Evolutionary conservation across 2,888 invertebrate genomes (phyloP).

Genomic region (Drosophila lutescens): DNA sequence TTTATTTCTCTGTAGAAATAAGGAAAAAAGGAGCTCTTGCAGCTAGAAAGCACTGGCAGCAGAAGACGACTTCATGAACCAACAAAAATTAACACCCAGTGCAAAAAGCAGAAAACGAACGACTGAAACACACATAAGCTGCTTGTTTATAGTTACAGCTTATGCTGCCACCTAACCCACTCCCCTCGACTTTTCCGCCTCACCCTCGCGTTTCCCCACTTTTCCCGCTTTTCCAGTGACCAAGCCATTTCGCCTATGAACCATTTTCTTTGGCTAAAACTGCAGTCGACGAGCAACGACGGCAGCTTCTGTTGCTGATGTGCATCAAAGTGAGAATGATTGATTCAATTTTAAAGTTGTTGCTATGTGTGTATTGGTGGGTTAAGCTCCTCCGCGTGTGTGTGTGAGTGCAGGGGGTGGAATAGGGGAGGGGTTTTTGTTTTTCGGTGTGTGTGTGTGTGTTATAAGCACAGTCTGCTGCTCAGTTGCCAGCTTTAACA

Average conservation of each 20-base stretch:
- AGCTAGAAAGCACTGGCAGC: conserved; percentile 27
- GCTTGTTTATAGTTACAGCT: conserved; percentile 80
- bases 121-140: conserved; percentile 69
- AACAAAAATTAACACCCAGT: conserved; percentile 82
- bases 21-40: conserved; percentile 13
- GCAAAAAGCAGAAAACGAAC: conserved; percentile 66
- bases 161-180: conserved; percentile 64
- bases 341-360: conserved; percentile 83
- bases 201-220: background rate
- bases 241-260: conserved; percentile 43
- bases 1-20: conserved; percentile 4
- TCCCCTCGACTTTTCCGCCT: background rate
- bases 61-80: conserved; percentile 78
- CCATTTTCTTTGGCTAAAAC: conserved; percentile 69
- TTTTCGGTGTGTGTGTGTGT: conserved; percentile 42
- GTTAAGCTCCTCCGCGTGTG: conserved; percentile 24
- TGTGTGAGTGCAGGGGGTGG: conserved; percentile 12
- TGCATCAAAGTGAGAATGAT: conserved; percentile 84
- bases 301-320: conserved; percentile 82
- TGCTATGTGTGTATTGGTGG: conserved; percentile 38
- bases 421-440: conserved; percentile 34
- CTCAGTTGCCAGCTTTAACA: conserved; percentile 65
- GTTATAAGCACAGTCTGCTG: conserved; percentile 66
- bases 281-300: conserved; percentile 61
- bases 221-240: conserved; percentile 15